These are phyloP conservation scores for Monomorium pharaonis DNA, from an alignment of 1,140 invertebrate genomes.

Conservation along the genomic window DNA sequence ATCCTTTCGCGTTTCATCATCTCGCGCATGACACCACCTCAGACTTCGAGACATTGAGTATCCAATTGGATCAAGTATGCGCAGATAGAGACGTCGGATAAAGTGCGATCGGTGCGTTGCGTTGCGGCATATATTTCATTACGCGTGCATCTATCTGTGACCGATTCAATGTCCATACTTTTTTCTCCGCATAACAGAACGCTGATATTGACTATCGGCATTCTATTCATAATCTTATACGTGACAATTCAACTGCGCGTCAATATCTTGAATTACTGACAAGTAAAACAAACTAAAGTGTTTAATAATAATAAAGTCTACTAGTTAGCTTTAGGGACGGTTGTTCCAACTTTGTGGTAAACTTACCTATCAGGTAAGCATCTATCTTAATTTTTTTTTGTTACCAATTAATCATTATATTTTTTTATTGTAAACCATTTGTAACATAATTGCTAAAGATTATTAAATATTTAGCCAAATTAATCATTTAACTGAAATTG, in stretches of 20 bases:
- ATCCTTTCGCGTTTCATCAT: constrained; percentile 80
- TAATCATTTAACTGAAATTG: too few relatives aligned
- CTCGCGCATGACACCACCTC: constrained; percentile 63
- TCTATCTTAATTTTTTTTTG: too few relatives aligned
- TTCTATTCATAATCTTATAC: background rate
- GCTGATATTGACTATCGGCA: background rate
- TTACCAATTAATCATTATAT: too few relatives aligned
- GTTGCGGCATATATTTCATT: background rate
- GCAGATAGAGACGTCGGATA: constrained; percentile 19
- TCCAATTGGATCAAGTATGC: constrained; percentile 63
- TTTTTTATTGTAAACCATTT: too few relatives aligned
- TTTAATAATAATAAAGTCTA: too few relatives aligned
- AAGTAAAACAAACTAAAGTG: background rate
- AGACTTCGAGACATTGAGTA: constrained; percentile 49
- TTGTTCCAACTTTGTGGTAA: too few relatives aligned
- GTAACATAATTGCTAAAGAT: too few relatives aligned
- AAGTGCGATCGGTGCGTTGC: background rate
- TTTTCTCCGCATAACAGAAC: background rate
- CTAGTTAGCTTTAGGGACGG: too few relatives aligned
- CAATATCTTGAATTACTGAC: background rate
- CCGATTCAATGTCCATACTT: background rate
- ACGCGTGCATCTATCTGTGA: background rate
- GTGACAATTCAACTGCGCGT: background rate
- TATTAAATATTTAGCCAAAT: too few relatives aligned
- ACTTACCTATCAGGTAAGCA: too few relatives aligned